Evolutionary conservation across 2,113 vertebrate species (phyloP).

Genomic region (Henicopernis longicauda): DNA sequence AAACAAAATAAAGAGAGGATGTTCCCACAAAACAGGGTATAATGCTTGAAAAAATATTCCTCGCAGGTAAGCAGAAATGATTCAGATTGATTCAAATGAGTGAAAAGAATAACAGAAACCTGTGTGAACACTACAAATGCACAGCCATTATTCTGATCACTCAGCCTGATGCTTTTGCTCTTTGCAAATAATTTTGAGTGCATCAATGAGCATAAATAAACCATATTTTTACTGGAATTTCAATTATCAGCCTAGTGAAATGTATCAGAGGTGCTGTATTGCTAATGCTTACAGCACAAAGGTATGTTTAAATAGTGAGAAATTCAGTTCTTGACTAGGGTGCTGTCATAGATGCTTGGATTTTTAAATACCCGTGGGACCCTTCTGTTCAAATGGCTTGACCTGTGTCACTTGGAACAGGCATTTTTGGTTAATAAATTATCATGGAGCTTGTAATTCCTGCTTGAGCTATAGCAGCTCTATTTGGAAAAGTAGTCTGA

Average conservation of each 20-base stretch:
- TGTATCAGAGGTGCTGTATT: background rate
- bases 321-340: background rate
- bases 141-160: slow-evolving; percentile 28
- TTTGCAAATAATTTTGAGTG: slow-evolving; percentile 29
- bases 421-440: background rate
- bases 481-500: background rate
- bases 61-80: background rate
- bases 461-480: background rate
- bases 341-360: background rate
- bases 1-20: background rate
- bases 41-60: background rate
- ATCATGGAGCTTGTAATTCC: background rate
- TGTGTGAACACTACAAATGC: background rate
- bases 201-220: background rate
- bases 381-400: background rate
- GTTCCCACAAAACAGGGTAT: background rate
- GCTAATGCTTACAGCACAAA: background rate
- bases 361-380: background rate
- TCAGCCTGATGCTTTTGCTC: background rate
- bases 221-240: background rate
- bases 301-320: background rate
- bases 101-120: background rate
- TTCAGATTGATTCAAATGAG: background rate
- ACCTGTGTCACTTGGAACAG: background rate
- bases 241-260: background rate